Evolutionary conservation across 2,113 vertebrate genomes (phyloP).

Genomic region (Promerops cafer): DNA sequence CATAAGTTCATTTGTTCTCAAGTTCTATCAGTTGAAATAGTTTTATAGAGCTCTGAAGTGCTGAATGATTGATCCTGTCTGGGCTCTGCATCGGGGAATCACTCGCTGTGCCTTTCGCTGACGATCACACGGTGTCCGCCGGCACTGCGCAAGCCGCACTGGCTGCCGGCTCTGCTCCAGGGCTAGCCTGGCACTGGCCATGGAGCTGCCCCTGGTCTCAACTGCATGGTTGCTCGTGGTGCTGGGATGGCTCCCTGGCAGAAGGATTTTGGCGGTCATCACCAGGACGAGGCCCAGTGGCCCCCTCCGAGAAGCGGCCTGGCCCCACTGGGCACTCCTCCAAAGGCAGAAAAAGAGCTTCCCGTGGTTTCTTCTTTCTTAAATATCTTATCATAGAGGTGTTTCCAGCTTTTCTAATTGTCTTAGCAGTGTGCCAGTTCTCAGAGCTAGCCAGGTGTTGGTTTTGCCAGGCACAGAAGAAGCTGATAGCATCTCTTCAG

Average conservation of each 20-base stretch:
- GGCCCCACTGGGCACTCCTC: no score
- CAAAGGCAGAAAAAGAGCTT: neutral
- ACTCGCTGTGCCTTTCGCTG: neutral
- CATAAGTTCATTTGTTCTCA: neutral
- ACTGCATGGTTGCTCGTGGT: neutral
- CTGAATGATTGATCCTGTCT: neutral
- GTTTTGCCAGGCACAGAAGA: neutral
- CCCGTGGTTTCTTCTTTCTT: neutral
- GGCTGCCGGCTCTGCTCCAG: neutral
- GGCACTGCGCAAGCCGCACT: no score
- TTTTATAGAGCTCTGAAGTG: neutral
- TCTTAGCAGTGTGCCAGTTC: neutral
- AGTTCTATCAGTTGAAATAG: neutral
- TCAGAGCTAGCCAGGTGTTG: neutral
- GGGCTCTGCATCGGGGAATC: neutral
- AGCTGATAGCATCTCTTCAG: neutral
- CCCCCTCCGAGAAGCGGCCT: no score
- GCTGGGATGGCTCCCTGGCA: accelerated
- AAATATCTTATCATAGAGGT: no score
- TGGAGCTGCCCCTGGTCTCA: accelerated
- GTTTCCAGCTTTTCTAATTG: neutral
- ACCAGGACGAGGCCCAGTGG: no score
- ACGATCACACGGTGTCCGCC: no score
- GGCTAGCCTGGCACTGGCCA: neutral
- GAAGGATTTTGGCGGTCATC: no score